These are phyloP conservation scores for Mechanitis mazaeus DNA, from an alignment of 2,888 invertebrate genomes.

Conservation along the genomic window DNA sequence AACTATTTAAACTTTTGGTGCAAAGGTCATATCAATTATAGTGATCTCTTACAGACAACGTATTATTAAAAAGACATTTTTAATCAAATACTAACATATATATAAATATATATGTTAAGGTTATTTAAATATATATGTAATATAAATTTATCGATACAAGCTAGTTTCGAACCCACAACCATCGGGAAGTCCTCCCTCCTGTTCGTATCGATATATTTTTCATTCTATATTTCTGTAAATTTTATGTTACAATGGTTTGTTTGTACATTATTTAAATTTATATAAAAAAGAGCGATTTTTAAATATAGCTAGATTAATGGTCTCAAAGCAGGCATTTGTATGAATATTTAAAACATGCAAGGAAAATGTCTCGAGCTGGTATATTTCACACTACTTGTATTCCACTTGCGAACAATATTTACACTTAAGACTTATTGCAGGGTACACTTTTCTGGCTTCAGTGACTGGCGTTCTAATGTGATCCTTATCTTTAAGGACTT, in stretches of 20 bases:
- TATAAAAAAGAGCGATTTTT: neutral
- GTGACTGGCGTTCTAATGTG: constrained; percentile 39
- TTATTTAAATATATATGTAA: too few species aligned
- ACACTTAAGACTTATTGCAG: constrained; percentile 53
- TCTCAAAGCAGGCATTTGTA: constrained; percentile 37
- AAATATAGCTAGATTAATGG: constrained; percentile 15
- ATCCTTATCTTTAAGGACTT: constrained; percentile 33
- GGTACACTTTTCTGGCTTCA: constrained; percentile 61
- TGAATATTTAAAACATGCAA: constrained; percentile 52
- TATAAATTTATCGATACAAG: too few species aligned
- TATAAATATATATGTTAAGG: too few species aligned
- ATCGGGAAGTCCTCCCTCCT: too few species aligned
- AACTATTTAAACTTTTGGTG: too few species aligned
- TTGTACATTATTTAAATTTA: constrained; percentile 2
- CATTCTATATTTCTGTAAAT: neutral
- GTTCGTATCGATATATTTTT: too few species aligned
- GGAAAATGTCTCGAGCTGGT: constrained; percentile 39
- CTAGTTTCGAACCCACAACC: too few species aligned
- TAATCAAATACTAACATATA: too few species aligned
- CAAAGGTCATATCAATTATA: too few species aligned
- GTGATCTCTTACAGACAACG: too few species aligned
- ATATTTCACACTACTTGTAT: constrained; percentile 57
- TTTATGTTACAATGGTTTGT: neutral
- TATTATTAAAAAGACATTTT: too few species aligned
- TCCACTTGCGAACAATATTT: constrained; percentile 56